Base-by-base conservation (phyloP, 2,113 vertebrate species). In the Cisticola juncidis region DNA sequence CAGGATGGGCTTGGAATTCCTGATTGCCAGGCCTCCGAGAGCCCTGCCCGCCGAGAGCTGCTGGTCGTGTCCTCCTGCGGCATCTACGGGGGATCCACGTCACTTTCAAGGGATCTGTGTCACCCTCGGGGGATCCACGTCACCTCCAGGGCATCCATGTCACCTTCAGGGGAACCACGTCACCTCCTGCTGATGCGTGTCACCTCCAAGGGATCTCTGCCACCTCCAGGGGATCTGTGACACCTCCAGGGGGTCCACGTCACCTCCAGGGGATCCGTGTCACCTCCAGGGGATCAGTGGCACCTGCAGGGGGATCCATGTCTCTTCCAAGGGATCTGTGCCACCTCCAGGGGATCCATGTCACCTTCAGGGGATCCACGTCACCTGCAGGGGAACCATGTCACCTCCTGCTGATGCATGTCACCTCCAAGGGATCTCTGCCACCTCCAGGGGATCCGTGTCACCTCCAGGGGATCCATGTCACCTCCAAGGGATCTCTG, bases 21-120 rank as follows among this genome's bases (percentile, higher is more conserved):
- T 66, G 48, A 51, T 64, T 45, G 48, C 22, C 40, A 73, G 50
- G 42, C 77, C 71, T 93, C 68, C 90, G 86, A 36, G 56, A 83
- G 6, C n/a, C 3, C 17, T 62, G 47, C 23, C 51, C 47, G 50
- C 35, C 31, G 35, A 4, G 38, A 70, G 61, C 23, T 68, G 23
- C 10, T 0, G 7, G 42, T 5, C 3, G 85, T 20, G 9, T 70
- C 42, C 44, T 40, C 85, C 19, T 0, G 0, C 2, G 22, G 48
- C 54, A 44, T 58, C 78, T 81, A 36, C 65, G 8, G 17, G 40
- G 8, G 60, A 53, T 50, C 45, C 3, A 0, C 23, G 28, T 4
- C 44, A 61, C 9, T 28, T 40, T 26, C 26, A 3, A 1, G n/a
- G 25, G 47, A 36, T 38, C 47, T 15, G 0, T 9, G 50, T 10